phyloP scores from a whole-genome alignment of 2,797 vertebrate species.

The Labeo calbasu region DNA sequence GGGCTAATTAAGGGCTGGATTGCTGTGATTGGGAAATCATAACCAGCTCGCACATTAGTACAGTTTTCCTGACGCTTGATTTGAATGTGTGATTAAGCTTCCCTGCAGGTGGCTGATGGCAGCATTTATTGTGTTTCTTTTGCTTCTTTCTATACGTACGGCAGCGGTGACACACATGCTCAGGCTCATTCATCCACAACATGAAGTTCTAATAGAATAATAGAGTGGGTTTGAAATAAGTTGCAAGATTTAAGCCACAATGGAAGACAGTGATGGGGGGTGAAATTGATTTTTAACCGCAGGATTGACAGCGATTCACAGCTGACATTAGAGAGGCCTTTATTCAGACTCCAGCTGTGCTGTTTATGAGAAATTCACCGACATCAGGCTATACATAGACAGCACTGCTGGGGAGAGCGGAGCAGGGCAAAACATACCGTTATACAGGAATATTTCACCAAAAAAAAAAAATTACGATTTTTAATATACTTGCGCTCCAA shows the following conservation, averaged over 20 bases:
- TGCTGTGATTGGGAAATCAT: constrained; percentile 18
- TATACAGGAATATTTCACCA: not conserved
- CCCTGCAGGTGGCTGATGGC: not conserved
- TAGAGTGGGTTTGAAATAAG: not conserved
- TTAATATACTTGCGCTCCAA: not conserved
- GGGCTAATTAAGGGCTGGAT: not conserved
- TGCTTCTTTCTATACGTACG: not conserved
- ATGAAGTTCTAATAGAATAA: not conserved
- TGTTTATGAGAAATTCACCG: not conserved
- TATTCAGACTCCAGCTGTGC: constrained; percentile 14
- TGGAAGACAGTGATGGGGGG: not conserved
- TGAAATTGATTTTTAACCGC: not conserved
- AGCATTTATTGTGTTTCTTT: not conserved
- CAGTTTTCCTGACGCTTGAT: not conserved
- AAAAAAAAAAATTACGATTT: no score
- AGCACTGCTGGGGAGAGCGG: not conserved
- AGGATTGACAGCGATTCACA: constrained; percentile 7
- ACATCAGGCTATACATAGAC: constrained; percentile 1
- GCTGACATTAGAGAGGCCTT: not conserved
- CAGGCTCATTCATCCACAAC: not conserved
- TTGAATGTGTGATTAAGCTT: not conserved
- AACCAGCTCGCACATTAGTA: not conserved
- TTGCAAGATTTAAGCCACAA: not conserved
- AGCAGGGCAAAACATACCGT: not conserved
- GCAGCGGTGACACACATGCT: not conserved